A percentile compares a stretch with the other conserved stretches of the same genome.
Conservation (phyloP, 2,797 vertebrate species). For the Siniperca obscura region DNA sequence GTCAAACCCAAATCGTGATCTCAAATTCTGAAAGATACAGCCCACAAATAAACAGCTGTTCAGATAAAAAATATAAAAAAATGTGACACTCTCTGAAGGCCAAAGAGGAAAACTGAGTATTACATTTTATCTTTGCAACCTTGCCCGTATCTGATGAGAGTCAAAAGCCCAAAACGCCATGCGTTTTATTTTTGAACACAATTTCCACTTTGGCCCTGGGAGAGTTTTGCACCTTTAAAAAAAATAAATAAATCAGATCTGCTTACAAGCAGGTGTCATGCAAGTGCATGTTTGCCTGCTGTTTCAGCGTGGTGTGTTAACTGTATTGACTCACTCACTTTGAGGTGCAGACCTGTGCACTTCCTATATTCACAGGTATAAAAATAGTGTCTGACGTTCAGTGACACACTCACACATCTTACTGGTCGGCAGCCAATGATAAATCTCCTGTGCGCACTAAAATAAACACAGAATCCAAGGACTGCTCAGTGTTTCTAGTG, state of each 20-base stretch:
- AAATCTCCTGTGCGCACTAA: slow-evolving; percentile 17
- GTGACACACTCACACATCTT: slow-evolving; percentile 29
- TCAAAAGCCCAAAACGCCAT: background rate
- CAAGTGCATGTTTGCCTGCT: background rate
- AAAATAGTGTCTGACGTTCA: slow-evolving; percentile 77
- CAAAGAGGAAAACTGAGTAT: background rate
- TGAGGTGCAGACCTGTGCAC: slow-evolving; percentile 52
- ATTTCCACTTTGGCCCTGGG: slow-evolving; percentile 12
- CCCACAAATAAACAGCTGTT: slow-evolving; percentile 12
- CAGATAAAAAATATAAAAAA: background rate
- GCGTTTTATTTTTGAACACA: slow-evolving; percentile 16
- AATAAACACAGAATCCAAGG: slow-evolving; percentile 48
- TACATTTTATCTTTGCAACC: slow-evolving; percentile 5
- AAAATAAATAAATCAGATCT: background rate
- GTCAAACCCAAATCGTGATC: slow-evolving; percentile 1
- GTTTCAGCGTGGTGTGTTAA: slow-evolving; percentile 24
- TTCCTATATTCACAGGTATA: slow-evolving; percentile 72
- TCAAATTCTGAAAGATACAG: background rate
- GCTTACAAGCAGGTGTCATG: slow-evolving; percentile 20
- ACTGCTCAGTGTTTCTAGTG: background rate
- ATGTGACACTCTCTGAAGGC: background rate
- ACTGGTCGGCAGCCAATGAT: slow-evolving; percentile 38
- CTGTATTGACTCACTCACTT: slow-evolving; percentile 37
- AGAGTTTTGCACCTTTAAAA: slow-evolving; percentile 26
- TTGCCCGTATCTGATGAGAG: background rate